These are phyloP conservation scores for Sinocyclocheilus anshuiensis DNA, from an alignment of 2,113 vertebrate genomes.

Conservation along the genomic window DNA sequence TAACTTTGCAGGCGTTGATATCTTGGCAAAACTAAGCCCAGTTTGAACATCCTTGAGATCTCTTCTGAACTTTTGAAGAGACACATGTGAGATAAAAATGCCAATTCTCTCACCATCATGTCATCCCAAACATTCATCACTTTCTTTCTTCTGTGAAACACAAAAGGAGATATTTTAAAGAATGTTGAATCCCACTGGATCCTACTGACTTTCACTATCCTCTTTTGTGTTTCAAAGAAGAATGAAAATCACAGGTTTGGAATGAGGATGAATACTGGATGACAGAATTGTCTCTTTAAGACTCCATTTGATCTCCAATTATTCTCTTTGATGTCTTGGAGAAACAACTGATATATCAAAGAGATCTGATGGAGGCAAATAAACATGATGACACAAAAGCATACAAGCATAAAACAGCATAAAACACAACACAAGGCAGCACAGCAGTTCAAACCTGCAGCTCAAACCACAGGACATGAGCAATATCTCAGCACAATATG, in stretches of 20 bases:
- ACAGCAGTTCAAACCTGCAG: not conserved
- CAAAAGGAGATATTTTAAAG: not conserved
- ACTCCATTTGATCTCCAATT: not conserved
- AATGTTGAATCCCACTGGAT: not conserved
- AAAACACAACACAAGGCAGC: constrained; percentile 5
- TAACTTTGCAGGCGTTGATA: no score
- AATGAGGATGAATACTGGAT: not conserved
- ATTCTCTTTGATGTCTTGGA: not conserved
- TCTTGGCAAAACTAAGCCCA: no score
- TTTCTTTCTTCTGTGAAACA: not conserved
- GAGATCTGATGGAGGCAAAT: not conserved
- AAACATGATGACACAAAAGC: not conserved
- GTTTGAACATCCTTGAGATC: not conserved
- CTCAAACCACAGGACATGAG: not conserved
- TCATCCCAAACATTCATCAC: not conserved
- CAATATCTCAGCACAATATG: not conserved
- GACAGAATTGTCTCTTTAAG: not conserved
- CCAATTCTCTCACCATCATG: not conserved
- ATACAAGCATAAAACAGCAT: not conserved
- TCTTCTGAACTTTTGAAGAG: not conserved
- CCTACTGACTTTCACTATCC: not conserved
- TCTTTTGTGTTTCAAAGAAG: not conserved
- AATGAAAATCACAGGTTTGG: not conserved
- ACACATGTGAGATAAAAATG: not conserved
- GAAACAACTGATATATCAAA: not conserved